phyloP scores from a whole-genome alignment of 2,888 invertebrate genomes.

The Campoletis raptor region DNA sequence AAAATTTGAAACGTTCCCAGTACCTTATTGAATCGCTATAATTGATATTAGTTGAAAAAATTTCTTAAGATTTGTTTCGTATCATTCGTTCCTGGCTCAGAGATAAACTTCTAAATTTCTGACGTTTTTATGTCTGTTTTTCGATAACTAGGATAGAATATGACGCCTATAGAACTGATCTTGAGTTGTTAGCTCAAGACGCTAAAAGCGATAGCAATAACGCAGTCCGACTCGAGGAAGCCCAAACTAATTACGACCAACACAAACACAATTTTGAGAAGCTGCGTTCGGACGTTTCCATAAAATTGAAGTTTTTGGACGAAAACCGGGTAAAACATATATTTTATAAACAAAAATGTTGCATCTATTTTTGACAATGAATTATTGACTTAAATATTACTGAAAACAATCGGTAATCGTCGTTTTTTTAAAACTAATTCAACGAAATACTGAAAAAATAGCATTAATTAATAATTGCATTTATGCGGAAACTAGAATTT shows the following conservation, averaged over 20 bases:
- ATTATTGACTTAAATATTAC: neutral
- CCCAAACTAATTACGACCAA: constrained; percentile 92
- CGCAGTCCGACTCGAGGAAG: constrained; percentile 90
- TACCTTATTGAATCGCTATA: constrained; percentile 19
- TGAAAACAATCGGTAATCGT: neutral
- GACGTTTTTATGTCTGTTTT: neutral
- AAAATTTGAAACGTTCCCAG: too few species aligned
- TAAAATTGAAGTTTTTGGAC: constrained; percentile 98
- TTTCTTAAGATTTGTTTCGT: neutral
- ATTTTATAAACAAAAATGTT: neutral
- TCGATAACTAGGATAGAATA: constrained; percentile 93
- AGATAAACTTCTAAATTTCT: neutral
- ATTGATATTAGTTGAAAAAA: constrained; percentile 71
- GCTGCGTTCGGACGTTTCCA: constrained; percentile 95
- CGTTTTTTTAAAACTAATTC: neutral
- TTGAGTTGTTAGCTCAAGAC: constrained; percentile 92
- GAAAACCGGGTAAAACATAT: constrained; percentile 94
- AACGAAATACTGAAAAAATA: neutral
- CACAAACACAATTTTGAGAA: constrained; percentile 97
- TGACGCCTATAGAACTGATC: constrained; percentile 98
- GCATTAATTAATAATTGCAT: neutral
- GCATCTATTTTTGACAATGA: neutral
- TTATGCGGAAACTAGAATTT: neutral
- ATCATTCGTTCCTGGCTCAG: neutral
- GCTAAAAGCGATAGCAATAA: constrained; percentile 86